phyloP scores from a whole-genome alignment of 2,797 vertebrate species.

The Tokudaia muenninki region DNA sequence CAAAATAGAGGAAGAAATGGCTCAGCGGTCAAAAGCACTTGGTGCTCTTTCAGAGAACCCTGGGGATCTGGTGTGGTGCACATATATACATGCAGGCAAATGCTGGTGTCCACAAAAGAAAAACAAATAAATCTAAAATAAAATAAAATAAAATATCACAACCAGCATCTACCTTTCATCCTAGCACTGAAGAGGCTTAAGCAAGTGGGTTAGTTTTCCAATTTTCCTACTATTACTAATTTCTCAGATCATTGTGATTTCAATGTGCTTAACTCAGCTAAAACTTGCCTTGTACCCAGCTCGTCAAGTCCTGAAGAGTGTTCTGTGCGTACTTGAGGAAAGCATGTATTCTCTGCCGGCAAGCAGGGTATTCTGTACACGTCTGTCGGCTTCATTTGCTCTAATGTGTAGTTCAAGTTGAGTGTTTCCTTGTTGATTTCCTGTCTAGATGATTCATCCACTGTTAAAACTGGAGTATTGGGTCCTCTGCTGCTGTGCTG shows the following conservation, averaged over 20 bases:
- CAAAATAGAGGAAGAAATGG: background rate
- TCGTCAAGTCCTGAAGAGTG: background rate
- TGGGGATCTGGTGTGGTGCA: background rate
- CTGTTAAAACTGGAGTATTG: background rate
- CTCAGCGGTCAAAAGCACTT: background rate
- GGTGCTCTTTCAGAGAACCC: background rate
- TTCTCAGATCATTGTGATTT: background rate
- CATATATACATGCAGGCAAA: background rate
- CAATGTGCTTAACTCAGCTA: background rate
- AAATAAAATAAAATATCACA: background rate
- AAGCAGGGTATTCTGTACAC: background rate
- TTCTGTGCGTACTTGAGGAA: background rate
- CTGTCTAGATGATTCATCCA: background rate
- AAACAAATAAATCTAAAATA: background rate
- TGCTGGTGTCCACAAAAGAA: background rate
- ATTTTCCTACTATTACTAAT: background rate
- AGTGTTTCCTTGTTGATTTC: constrained; percentile 11
- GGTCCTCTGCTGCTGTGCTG: background rate
- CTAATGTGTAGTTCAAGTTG: background rate
- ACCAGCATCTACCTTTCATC: background rate
- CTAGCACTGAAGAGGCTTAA: background rate
- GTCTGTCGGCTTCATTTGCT: background rate
- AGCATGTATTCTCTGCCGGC: background rate
- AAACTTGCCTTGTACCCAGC: background rate
- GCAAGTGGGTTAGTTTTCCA: background rate